phyloP scores from a whole-genome alignment of 1,140 invertebrate species.

The Drosophila sproati region DNA sequence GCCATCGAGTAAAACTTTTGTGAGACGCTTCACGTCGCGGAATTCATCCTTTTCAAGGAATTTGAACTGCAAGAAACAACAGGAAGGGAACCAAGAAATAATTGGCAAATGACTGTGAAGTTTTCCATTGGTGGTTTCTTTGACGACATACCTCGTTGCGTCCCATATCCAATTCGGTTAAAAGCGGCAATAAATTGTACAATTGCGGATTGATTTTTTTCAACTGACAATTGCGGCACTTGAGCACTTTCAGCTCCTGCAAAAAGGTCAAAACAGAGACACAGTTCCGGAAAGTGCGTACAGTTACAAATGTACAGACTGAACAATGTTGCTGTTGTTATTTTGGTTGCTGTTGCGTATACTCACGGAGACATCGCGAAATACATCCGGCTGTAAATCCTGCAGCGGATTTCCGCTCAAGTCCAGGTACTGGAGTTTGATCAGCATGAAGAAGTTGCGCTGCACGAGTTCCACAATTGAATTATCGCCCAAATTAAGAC shows the following conservation, averaged over 20 bases:
- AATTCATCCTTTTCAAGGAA: slow-evolving; percentile 91
- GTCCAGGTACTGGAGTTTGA: slow-evolving; percentile 89
- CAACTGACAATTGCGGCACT: slow-evolving; percentile 89
- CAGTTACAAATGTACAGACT: not conserved
- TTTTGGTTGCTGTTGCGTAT: slow-evolving; percentile 31
- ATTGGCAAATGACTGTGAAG: slow-evolving; percentile 56
- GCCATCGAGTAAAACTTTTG: slow-evolving; percentile 89
- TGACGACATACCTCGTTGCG: slow-evolving; percentile 87
- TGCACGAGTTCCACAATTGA: slow-evolving; percentile 88
- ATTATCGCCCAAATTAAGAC: slow-evolving; percentile 90
- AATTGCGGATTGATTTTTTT: slow-evolving; percentile 90
- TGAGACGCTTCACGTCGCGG: slow-evolving; percentile 88
- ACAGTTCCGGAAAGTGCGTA: slow-evolving; percentile 21
- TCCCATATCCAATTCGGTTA: slow-evolving; percentile 90
- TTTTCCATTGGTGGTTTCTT: not conserved
- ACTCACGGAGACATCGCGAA: slow-evolving; percentile 89
- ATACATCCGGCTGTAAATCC: slow-evolving; percentile 90
- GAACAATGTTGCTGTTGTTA: slow-evolving; percentile 1
- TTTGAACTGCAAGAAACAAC: slow-evolving; percentile 86
- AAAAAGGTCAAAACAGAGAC: slow-evolving; percentile 41
- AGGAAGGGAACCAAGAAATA: slow-evolving; percentile 44
- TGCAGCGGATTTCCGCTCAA: slow-evolving; percentile 90
- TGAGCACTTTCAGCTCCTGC: slow-evolving; percentile 88
- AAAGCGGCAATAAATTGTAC: slow-evolving; percentile 89
- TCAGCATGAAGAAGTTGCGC: slow-evolving; percentile 88